Base-by-base conservation (phyloP, 2,113 vertebrate species). In the Elaphurus davidianus region DNA sequence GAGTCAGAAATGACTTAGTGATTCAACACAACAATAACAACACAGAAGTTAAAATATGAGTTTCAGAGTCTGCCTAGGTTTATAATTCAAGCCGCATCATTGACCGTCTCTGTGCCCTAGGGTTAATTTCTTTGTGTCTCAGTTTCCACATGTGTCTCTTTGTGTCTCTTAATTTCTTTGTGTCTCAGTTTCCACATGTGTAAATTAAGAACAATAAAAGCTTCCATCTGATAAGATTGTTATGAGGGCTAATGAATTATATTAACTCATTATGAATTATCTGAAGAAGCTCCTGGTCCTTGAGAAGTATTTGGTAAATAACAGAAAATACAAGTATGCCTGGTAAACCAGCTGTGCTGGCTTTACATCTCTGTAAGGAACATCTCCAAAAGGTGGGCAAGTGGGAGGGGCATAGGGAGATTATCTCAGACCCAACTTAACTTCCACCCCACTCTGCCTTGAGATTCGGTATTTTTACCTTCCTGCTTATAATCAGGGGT, bases 391-490 rank as follows among this genome's bases (percentile, higher is more conserved):
- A 81, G 45, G 15, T 54, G 10, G 21, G 27, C 14, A 25, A 17
- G 2, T 23, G 76, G 36, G 50, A 59, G 25, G 43, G 36, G 14
- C 6, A 67, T 33, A 27, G 45, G 28, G 30, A 47, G 59, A 62
- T 76, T 47, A n/a, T 81, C 50, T 90, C 12, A 3, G 3, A 36
- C 33, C 40, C 57, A 81, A 7, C 7, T 30, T 62, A 27, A 64
- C 23, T 52, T 95, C 40, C 59, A 52, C 28, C 9, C 23, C 40
- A 59, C 57, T 93, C 82, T 2, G 5, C 30, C 88, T 94, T 50
- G 55, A 17, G 93, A 57, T 33, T 96, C 84, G 50, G 15, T 93
- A 50, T 25, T 96, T 96, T 96, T 91, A 52, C 57, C 45, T 71
- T 11, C 4, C 27, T 12, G 3, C 27, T 54, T 89, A 12, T 62